These are phyloP conservation scores for Liparis tanakae DNA, from an alignment of 2,797 vertebrate genomes.

Conservation along the genomic window DNA sequence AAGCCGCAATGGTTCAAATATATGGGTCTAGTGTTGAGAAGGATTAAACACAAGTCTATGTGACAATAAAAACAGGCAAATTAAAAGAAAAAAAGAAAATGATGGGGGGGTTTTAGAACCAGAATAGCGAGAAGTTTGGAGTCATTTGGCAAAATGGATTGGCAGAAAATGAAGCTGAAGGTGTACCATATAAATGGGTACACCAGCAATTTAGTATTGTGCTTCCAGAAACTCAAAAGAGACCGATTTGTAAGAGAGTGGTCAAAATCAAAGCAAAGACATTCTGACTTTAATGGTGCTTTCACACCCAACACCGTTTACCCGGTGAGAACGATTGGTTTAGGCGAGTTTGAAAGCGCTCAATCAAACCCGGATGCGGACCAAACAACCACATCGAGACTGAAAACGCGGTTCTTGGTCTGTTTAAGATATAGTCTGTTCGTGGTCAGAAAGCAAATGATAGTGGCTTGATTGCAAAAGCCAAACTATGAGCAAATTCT, in stretches of 20 bases:
- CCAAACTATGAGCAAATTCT: too few species aligned
- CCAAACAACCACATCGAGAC: neutral
- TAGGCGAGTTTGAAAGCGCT: neutral
- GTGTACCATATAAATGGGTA: neutral
- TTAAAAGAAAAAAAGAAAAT: neutral
- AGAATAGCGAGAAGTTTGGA: neutral
- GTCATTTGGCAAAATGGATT: neutral
- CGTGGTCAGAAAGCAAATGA: neutral
- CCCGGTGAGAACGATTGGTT: too few species aligned
- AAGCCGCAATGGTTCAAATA: neutral
- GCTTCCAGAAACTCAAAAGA: too few species aligned
- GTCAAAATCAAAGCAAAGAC: neutral
- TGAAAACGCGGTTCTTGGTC: neutral
- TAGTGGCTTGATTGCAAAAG: neutral
- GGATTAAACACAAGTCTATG: neutral
- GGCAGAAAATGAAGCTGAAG: neutral
- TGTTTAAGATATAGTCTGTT: neutral
- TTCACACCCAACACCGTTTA: too few species aligned
- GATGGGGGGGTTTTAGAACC: neutral
- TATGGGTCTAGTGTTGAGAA: slow-evolving; percentile 11
- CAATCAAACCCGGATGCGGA: neutral
- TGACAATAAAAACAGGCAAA: neutral
- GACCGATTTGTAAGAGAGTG: neutral
- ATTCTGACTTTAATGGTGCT: neutral
- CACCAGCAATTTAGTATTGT: neutral